Base-by-base conservation (phyloP, 1,140 invertebrate genomes). In the Brachionus angularis region DNA sequence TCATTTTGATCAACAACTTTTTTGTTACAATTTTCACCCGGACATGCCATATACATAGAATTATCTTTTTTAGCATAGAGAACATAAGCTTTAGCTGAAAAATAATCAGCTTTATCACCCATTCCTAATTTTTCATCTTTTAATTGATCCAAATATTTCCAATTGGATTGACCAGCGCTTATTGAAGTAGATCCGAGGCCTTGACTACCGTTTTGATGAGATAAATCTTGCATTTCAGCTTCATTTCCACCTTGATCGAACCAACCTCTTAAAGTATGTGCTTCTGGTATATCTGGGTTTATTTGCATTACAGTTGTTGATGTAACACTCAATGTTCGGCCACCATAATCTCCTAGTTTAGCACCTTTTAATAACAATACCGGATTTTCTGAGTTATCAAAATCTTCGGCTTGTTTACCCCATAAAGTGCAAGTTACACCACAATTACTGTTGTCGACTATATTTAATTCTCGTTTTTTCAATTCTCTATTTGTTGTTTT, bases 241-340 rank as follows among this genome's bases (percentile, higher is more conserved):
- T 84, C 81, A 18, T 83, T 79, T 5, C 82, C 84, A 14, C 89
- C 89, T 31, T 86, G 87, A 75, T 92, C 90, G 77, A 86, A 97
- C 94, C 94, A 98, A 25, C 90, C 91, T 58, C 88, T 85, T 25
- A 97, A 82, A 73, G 86, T 84, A 77, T 93, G 89, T 1, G 90
- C 88, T 78, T 95, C 91, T 3, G 87, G 84, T 7, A 95, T 83
- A 78, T 96, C 92, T 0, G 94, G 94, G 83, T 97, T 91, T 0
- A 91, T 77, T 76, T 89, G 86, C 44, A 91, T 18, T 5, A 58
- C 18, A 39, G 31, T 50, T 18, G 27, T 42, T 14, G 33, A 25
- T 44, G 33, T 52, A 12, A 76, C 74, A 23, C 79, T 81, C 62
- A 84, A 72, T 16, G 81, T 82, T 1, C 80, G 72, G 29, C 81